Evolutionary conservation across 2,113 vertebrate species (phyloP).

Genomic region (Muntiacus muntjak): DNA sequence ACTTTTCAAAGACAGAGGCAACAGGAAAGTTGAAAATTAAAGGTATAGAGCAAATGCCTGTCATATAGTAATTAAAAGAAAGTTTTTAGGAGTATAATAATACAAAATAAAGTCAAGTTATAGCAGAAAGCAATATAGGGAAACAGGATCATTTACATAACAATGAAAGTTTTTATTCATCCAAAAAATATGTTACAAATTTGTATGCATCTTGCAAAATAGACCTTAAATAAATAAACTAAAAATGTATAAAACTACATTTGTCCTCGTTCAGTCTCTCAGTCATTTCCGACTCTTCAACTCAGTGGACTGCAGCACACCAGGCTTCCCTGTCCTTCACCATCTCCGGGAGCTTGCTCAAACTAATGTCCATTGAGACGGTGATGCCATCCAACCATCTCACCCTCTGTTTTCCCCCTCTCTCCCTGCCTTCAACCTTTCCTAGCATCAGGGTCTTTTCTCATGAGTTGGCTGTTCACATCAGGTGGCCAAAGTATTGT

Average conservation of each 20-base stretch:
- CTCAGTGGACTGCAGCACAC: not conserved
- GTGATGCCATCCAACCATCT: not conserved
- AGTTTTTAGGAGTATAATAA: not conserved
- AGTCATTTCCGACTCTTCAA: rapidly evolving
- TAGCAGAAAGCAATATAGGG: not conserved
- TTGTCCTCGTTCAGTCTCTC: too few species aligned
- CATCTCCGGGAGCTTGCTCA: not conserved
- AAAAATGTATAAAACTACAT: not conserved
- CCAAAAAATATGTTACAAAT: not conserved
- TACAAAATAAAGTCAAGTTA: not conserved
- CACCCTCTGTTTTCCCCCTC: not conserved
- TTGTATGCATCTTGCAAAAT: not conserved
- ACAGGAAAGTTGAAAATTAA: not conserved
- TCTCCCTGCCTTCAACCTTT: not conserved
- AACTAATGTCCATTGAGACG: not conserved
- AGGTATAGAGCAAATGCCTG: not conserved
- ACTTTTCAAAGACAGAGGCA: not conserved
- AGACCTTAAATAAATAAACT: not conserved
- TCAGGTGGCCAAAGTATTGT: not conserved
- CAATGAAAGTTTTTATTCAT: not conserved
- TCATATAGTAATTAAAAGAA: not conserved
- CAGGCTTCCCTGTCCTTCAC: not conserved
- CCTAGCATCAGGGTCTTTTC: not conserved
- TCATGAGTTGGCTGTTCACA: not conserved
- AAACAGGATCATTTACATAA: not conserved